Base-by-base conservation (phyloP, 2,797 vertebrate genomes). In the Sebastes variabilis region DNA sequence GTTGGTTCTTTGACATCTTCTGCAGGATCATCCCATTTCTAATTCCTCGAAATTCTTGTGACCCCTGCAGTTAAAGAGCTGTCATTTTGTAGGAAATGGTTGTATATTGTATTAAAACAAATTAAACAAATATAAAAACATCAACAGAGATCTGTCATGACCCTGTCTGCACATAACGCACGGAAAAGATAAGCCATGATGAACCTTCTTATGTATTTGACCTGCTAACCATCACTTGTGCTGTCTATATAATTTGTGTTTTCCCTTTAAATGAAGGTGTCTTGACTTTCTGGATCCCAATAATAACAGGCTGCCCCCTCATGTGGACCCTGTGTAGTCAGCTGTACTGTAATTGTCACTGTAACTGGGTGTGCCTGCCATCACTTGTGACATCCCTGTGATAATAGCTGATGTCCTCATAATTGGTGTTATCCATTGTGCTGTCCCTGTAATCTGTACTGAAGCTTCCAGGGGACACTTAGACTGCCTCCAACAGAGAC, bases 381-480 rank as follows among this genome's bases (percentile, higher is more conserved):
- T 89, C 71, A 52, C 75, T 81, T 84, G 78, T 84, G 82, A 86
- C 81, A 82, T 83, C 79, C 72, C 79, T 60, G 11, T 80, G 76
- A 90, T 91, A 84, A 91, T 32, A 88, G 54, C 75, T 79, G 71
- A 83, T 80, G 75, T 88, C 71, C 77, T 83, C 29, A 56, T 88
- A 89, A 92, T 86, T 86, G 83, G 54, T 91, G 88, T 93, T 92
- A 75, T 93, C 68, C 38, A 32, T 83, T 69, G 66, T 71, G 62
- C 68, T 58, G 68, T 69, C 79, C 77, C 84, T 89, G 73, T 89
- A 87, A 91, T 89, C 75, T 90, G 82, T 30, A 18, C 52, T 67
- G 56, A 77, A 62, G 32, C 64, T 2, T 34, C 64, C 74, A 77
- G 81, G 84, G 83, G 86, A 87, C 87, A 80, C 82, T 72, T 22